A percentile compares a stretch with the other conserved stretches of the same genome.
Conservation (phyloP, 2,888 invertebrate genomes). For the Holacanthella duospinosa region DNA sequence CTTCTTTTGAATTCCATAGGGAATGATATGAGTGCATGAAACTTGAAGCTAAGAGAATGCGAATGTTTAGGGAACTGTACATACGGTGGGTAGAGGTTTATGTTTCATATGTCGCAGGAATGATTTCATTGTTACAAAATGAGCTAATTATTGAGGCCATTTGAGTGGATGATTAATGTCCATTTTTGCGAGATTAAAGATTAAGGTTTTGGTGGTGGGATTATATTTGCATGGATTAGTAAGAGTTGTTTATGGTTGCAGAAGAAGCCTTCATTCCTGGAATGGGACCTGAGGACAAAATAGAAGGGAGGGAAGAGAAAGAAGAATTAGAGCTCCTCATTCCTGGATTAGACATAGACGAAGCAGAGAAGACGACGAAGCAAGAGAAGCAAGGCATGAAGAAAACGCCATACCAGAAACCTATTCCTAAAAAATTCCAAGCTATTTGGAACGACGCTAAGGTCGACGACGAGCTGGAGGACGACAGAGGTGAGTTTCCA, state of each 20-base stretch:
- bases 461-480: slow-evolving; percentile 32
- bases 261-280: slow-evolving; percentile 82
- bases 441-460: slow-evolving; percentile 74
- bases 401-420: slow-evolving; percentile 82
- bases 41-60: neutral
- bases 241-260: slow-evolving; percentile 40
- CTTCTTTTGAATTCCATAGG: neutral
- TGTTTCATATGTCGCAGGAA: too few relatives aligned
- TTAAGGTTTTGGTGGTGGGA: neutral
- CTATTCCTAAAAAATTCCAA: slow-evolving; percentile 91
- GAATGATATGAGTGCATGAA: neutral
- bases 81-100: too few relatives aligned
- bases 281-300: slow-evolving; percentile 95
- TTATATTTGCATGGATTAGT: slow-evolving; percentile 4
- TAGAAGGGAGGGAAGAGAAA: slow-evolving; percentile 48
- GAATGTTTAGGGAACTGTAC: too few relatives aligned
- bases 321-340: slow-evolving; percentile 47
- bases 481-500: slow-evolving; percentile 23
- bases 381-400: slow-evolving; percentile 37
- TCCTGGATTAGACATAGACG: slow-evolving; percentile 69
- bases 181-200: too few relatives aligned
- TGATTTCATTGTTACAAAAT: too few relatives aligned
- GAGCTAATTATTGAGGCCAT: too few relatives aligned
- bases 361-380: slow-evolving; percentile 32
- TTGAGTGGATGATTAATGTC: too few relatives aligned